Evolutionary conservation across 2,888 invertebrate genomes (phyloP), one percentile per base, ranked within the genome.

Genomic region (Amphiduros pacificus): DNA sequence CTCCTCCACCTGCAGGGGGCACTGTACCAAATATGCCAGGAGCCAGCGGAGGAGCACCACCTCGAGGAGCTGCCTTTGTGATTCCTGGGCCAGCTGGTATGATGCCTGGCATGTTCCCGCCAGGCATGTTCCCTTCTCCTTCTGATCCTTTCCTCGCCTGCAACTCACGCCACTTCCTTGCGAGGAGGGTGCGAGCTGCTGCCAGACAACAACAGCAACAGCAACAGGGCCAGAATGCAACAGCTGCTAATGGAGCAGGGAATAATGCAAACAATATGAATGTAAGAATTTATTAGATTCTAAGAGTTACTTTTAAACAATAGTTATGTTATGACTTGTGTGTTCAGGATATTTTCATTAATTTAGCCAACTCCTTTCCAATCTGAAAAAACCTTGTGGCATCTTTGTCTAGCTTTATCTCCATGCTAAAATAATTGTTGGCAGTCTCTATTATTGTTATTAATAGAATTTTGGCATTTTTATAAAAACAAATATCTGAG

Each of bases 141-240:
- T 36, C 11, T 36, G 68, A 68, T 55, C 68, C 65, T 24, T 63
- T 55, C 52, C 54, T 68, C 24, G 63, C 66, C 1, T 68, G 68
- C 51, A 54, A 64, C 29, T 68, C 67, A 9, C 51, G 60, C 14
- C 64, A 64, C 52, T 69, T 69, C 51, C 17, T 61, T 27, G 31
- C 51, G n/a, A 29, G 41, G 24, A 24, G 49, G 5, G 57, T 31
- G n/a, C n/a, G 11, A 14, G 36, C 36, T 14, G 11, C 9, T 11
- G 36, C 36, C 14, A 14, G 11, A 9, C 36, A 36, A n/a, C n/a
- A n/a, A n/a, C n/a, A n/a, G n/a, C n/a, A n/a, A n/a, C n/a, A n/a
- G 6, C 57, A 57, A 49, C 48, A 14, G n/a, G 49, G 11, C 22
- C 49, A 49, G 49, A 20, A 17, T 36, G 36, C 11, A 14, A 9